Percentiles rank a stretch among this genome's conserved stretches.
These are phyloP conservation scores for Aporrectodea caliginosa DNA, from an alignment of 1,140 invertebrate genomes.

Conservation along the genomic window DNA sequence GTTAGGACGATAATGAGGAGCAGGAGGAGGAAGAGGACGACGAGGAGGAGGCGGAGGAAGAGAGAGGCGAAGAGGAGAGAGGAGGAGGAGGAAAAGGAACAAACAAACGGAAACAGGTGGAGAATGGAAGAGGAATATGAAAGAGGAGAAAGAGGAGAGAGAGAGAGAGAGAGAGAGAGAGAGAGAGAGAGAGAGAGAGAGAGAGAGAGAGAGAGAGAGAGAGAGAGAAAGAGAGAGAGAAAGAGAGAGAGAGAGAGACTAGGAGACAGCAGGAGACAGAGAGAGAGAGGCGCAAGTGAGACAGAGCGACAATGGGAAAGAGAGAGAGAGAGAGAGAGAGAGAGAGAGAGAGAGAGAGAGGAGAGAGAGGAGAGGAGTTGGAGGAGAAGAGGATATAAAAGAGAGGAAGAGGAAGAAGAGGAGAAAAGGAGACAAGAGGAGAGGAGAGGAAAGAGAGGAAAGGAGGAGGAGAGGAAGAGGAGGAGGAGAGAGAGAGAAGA, in stretches of 20 bases:
- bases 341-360: neutral
- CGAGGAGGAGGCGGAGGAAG: neutral
- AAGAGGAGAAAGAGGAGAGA: neutral
- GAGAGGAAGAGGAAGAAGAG: neutral
- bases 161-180: neutral
- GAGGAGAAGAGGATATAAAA: neutral
- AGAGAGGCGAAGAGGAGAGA: neutral
- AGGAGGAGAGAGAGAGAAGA: neutral
- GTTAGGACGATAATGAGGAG: no score
- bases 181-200: neutral
- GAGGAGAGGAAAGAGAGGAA: neutral
- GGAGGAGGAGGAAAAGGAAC: neutral
- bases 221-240: neutral
- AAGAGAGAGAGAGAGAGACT: neutral
- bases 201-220: neutral
- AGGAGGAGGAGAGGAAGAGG: neutral
- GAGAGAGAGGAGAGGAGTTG: neutral
- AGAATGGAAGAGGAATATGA: neutral
- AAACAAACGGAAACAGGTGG: neutral
- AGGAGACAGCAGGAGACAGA: neutral
- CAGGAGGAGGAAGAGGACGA: no score
- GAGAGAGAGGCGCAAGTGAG: neutral
- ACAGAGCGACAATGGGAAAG: neutral
- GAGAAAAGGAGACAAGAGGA: neutral
- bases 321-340: neutral